Evolutionary conservation across 2,888 invertebrate genomes (phyloP).

Genomic region (Trissoscelio sp.): DNA sequence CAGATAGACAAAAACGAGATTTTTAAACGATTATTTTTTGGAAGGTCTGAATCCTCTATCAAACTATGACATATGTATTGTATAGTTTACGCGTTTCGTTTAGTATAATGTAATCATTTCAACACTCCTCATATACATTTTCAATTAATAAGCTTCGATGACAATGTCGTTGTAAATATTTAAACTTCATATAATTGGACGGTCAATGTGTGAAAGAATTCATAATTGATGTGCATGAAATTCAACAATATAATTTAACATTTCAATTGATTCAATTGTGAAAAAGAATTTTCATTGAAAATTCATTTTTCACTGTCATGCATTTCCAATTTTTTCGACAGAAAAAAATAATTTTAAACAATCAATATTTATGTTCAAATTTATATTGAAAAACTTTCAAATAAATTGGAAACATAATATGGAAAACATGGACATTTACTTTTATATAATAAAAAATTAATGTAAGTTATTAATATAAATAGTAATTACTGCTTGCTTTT

Average conservation of each 20-base stretch:
- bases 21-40: too few species aligned
- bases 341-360: slow-evolving; percentile 23
- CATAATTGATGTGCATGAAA: slow-evolving; percentile 10
- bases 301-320: slow-evolving; percentile 27
- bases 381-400: neutral
- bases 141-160: slow-evolving; percentile 30
- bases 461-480: too few species aligned
- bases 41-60: too few species aligned
- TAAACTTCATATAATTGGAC: slow-evolving; percentile 43
- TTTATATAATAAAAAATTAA: too few species aligned
- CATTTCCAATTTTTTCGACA: slow-evolving; percentile 21
- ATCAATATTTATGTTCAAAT: slow-evolving; percentile 4
- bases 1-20: too few species aligned
- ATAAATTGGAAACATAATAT: neutral
- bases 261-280: slow-evolving; percentile 16
- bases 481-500: too few species aligned
- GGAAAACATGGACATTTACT: too few species aligned
- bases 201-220: slow-evolving; percentile 22
- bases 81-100: slow-evolving; percentile 15
- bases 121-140: slow-evolving; percentile 31
- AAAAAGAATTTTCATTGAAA: slow-evolving; percentile 59
- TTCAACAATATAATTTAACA: slow-evolving; percentile 31
- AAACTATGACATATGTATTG: too few species aligned
- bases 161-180: slow-evolving; percentile 19
- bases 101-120: slow-evolving; percentile 2